Base-by-base conservation (phyloP, 2,113 vertebrate species). In the Tupaia chinensis region DNA sequence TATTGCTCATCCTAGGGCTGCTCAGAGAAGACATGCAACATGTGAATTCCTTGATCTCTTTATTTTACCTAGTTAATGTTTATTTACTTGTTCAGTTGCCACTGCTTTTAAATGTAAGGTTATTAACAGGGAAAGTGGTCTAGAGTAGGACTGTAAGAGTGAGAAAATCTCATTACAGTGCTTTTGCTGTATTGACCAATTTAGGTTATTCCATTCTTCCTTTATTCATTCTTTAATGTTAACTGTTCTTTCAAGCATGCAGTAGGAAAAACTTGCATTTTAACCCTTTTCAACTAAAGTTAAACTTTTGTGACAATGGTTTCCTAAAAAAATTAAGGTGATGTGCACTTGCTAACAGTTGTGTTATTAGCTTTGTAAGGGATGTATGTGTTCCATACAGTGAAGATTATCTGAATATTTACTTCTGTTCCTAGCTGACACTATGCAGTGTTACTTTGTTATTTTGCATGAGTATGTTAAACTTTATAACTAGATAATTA, bases 1-100 rank as follows among this genome's bases (percentile, higher is more conserved):
- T 95, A 80, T 87, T 84, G 87, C 86, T 96, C 86, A 93, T 92
- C 27, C 89, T 97, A 95, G 96, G 96, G 83, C 56, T 97, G 60
- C 69, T 95, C 22, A 86, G 91, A 97, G 86, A 94, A 97, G 91
- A 96, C 53, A 79, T 16, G 7, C 3, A 19, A 44, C 66, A 34
- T 95, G 63, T 94, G 88, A 95, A 91, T 84, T 87, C 54, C 63
- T 29, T 93, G 27, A 73, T 34, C 44, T 91, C 9, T 66, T 0
- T 65, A 92, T 86, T 81, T 65, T 54, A 8, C 58, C 15, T 60
- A 11, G 12, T 15, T 66, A 77, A 87, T 78, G 74, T 87, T n/a
- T 58, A 84, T 84, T 77, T 54, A 68, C 22, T 34, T 72, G 12
- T 89, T 80, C 56, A 74, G 0, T 87, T 87, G 74, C 68, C 92